Conservation (phyloP, 2,888 invertebrate species). For the Mimas tiliae region DNA sequence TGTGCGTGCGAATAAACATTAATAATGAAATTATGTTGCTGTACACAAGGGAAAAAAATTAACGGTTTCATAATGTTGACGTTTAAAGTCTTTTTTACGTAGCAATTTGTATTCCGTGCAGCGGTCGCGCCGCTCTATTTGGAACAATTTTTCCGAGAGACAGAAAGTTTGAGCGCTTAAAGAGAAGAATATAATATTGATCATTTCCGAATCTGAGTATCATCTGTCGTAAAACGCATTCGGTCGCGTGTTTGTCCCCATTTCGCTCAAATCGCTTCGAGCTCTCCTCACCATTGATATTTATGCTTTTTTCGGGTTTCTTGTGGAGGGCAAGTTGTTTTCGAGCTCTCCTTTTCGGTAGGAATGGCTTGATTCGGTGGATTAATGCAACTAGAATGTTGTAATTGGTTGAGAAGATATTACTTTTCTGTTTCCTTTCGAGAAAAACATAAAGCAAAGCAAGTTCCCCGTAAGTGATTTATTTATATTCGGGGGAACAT, state of each 20-base stretch:
- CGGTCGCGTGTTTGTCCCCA: slow-evolving; percentile 59
- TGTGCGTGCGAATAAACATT: slow-evolving; percentile 75
- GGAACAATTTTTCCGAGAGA: slow-evolving; percentile 34
- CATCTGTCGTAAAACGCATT: slow-evolving; percentile 70
- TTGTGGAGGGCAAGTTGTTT: slow-evolving; percentile 70
- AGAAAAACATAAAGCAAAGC: slow-evolving; percentile 68
- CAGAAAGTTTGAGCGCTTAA: slow-evolving; percentile 35
- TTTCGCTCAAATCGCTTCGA: slow-evolving; percentile 53
- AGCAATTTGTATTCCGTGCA: slow-evolving; percentile 51
- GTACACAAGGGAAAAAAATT: slow-evolving; percentile 68
- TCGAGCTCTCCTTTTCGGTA: slow-evolving; percentile 71
- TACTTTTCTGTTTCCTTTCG: slow-evolving; percentile 62
- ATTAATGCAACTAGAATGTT: slow-evolving; percentile 77
- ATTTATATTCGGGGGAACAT: slow-evolving; percentile 66
- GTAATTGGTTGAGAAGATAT: slow-evolving; percentile 78
- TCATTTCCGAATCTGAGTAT: slow-evolving; percentile 64
- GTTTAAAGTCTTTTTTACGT: slow-evolving; percentile 60
- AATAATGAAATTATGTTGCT: slow-evolving; percentile 72
- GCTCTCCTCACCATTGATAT: slow-evolving; percentile 74
- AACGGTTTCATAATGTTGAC: slow-evolving; percentile 66
- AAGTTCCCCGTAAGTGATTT: slow-evolving; percentile 68
- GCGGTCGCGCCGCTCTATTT: slow-evolving; percentile 42
- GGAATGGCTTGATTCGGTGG: slow-evolving; percentile 64
- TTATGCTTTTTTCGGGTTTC: slow-evolving; percentile 71
- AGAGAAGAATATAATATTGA: slow-evolving; percentile 60